Evolutionary conservation across 2,113 vertebrate genomes (phyloP), one percentile per base, ranked within the genome.

Genomic region (Pachycephala philippinensis): DNA sequence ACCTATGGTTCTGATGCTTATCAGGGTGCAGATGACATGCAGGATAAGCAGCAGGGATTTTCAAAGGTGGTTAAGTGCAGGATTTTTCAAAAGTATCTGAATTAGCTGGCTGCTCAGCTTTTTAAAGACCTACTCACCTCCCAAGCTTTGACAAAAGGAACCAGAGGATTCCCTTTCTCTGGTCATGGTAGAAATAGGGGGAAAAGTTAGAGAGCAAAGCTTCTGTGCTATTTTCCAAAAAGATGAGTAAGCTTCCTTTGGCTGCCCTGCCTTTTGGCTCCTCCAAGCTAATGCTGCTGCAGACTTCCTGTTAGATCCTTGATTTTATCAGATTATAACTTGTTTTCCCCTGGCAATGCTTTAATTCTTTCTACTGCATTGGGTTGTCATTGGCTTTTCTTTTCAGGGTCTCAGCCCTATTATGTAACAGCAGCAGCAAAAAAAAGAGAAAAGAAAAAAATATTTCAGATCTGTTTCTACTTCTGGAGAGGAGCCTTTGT

Each of bases 231-330:
- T 84, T 95, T 83, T 96, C 95, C 83, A 96, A 94, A 93, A 90
- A 66, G 80, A 96, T 96, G 96, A 96, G 95, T 95, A 95, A 96
- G 93, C 93, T 96, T 96, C 90, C 90, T 94, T 87, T 96, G 96
- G 95, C 94, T 94, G 84, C 87, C 52, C 72, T 94, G 87, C 65
- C 33, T 89, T 91, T 96, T 96, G 95, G 95, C 96, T 96, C 90
- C 86, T 94, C 91, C 37, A 21, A 94, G 88, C 90, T 57, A 85
- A 80, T 27, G 87, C 68, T 94, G 85, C 95, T 94, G 94, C 93
- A 97, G 91, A 96, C 94, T 96, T 95, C 96, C 97, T 97, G 76
- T 89, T 93, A 80, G 77, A 96, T 72, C 82, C 93, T 90, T 82
- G 91, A 95, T 96, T 93, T 90, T 94, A 96, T 95, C 93, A 95